Evolutionary conservation across 2,113 vertebrate species (phyloP), one percentile per base, ranked within the genome.

Genomic region (Taxidea taxus): DNA sequence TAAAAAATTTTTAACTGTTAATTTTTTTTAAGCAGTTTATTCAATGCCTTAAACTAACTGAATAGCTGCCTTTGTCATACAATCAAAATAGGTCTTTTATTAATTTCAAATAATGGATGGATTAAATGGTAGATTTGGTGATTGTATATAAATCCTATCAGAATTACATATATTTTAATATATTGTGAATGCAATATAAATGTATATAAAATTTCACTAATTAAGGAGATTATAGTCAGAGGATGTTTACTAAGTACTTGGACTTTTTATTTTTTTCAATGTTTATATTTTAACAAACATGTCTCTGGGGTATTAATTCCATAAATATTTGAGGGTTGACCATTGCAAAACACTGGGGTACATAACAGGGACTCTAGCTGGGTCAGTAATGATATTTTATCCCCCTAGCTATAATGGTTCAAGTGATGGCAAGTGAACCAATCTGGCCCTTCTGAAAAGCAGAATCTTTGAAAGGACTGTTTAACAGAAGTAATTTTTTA

Each of bases 221-320:
- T 83, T 81, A 23, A 29, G 16, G 66, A 54, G 5, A 86, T 87
- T 92, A 90, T 8, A 70, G 80, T 84, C n/a, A 97, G n/a, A 92
- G 34, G 29, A 94, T 97, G 21, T 92, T 96, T 94, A 78, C 87
- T 90, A 93, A 66, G n/a, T 54, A 64, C 10, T 92, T 94, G 51
- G 31, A 68, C 37, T 62, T 51, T 80, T 93, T 47, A 87, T 68
- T 68, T n/a, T 51, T 68, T 81, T n/a, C 68, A 87, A 12, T 95
- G 81, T 92, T 97, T 87, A 49, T 95, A 34, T 94, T 96, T 84
- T 94, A 87, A 70, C 54, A 60, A 90, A 92, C 31, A 87, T 95
- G 44, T 94, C 89, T 94, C 74, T 72, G 13, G n/a, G 37, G 56
- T 95, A 84, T 58, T 87, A 90, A 62, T 94, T 95, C 77, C 75